Evolutionary conservation across 2,113 vertebrate species (phyloP).

Genomic region (Cavia porcellus): DNA sequence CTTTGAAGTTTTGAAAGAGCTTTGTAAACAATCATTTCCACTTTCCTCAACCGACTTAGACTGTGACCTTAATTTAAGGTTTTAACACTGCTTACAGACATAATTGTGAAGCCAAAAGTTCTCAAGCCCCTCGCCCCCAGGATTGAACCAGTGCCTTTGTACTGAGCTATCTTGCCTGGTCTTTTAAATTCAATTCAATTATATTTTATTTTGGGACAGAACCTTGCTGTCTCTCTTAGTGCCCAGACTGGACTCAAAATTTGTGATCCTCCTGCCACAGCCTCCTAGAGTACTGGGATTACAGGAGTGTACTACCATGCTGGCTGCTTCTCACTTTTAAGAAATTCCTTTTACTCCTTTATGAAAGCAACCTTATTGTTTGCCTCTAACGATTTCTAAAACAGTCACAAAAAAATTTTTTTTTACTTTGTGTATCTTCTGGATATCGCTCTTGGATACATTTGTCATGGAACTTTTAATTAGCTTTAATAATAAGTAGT

Average conservation of each 20-base stretch:
- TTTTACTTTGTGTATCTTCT: conserved; percentile 46
- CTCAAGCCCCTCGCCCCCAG: background rate
- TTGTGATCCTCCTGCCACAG: background rate
- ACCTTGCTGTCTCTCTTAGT: background rate
- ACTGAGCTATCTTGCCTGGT: background rate
- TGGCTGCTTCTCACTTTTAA: conserved; percentile 34
- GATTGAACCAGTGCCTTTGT: background rate
- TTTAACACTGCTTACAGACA: background rate
- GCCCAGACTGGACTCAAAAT: background rate
- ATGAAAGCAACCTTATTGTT: background rate
- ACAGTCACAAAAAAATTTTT: conserved; percentile 5
- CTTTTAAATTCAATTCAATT: background rate
- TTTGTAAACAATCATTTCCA: background rate
- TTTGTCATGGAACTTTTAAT: conserved; percentile 7
- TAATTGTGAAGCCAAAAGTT: conserved; percentile 19
- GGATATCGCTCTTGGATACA: background rate
- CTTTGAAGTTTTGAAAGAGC: conserved; percentile 7
- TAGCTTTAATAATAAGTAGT: conserved; percentile 1
- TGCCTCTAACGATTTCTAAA: background rate
- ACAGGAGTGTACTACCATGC: background rate
- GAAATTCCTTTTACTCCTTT: conserved; percentile 47
- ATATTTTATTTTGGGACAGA: background rate
- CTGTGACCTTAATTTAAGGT: conserved; percentile 17
- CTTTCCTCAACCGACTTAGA: background rate
- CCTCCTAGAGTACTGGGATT: background rate